Percentiles rank a stretch among this genome's conserved stretches.
These are phyloP conservation scores for Trachymyrmex cornetzi DNA, from an alignment of 1,140 invertebrate species.

Conservation along the genomic window DNA sequence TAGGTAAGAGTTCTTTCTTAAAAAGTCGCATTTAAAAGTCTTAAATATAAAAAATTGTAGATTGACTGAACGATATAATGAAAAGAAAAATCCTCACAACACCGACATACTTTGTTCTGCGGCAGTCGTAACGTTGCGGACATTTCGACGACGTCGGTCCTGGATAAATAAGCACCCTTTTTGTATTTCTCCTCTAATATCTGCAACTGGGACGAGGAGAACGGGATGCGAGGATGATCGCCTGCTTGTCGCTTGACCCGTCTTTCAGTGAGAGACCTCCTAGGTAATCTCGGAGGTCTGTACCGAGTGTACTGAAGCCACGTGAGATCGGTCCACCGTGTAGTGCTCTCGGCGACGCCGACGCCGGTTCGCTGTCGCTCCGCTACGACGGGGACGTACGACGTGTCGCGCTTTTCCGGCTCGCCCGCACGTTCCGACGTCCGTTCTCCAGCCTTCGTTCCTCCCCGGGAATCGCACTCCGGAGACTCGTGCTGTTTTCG, in stretches of 20 bases:
- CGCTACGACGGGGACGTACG: background rate
- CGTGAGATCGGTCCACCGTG: conserved; percentile 82
- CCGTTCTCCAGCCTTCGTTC: background rate
- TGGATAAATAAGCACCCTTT: conserved; percentile 88
- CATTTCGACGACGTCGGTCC: conserved; percentile 88
- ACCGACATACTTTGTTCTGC: conserved; percentile 88
- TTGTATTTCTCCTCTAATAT: conserved; percentile 88
- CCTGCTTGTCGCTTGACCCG: conserved; percentile 86
- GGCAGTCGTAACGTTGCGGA: conserved; percentile 88
- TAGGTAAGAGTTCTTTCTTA: background rate
- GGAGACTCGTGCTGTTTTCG: background rate
- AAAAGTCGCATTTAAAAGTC: background rate
- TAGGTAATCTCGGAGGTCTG: conserved; percentile 91
- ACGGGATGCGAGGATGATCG: conserved; percentile 89
- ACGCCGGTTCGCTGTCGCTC: background rate
- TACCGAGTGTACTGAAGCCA: conserved; percentile 93
- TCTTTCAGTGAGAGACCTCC: conserved; percentile 87
- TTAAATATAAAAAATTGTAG: background rate
- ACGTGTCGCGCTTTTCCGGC: background rate
- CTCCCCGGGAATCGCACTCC: background rate
- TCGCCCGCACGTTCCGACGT: background rate
- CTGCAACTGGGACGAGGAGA: conserved; percentile 88
- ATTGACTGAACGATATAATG: background rate
- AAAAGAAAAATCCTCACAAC: background rate
- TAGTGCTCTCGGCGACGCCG: background rate